Evolutionary conservation across 2,113 vertebrate genomes (phyloP), one percentile per base, ranked within the genome.

Genomic region (Chaenogobius annularis): DNA sequence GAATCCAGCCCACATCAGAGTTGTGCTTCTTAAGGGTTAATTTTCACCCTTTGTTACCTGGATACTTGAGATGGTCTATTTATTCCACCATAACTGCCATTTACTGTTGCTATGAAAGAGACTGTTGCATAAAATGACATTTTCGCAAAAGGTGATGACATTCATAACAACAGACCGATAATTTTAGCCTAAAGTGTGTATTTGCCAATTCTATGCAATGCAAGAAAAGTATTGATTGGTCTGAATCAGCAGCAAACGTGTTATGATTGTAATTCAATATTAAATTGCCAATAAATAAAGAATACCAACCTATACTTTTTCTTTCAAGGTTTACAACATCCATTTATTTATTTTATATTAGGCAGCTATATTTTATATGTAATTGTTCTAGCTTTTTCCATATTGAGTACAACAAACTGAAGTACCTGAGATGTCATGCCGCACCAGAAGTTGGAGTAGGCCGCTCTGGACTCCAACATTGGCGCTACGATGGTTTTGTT

Each of bases 401-500:
- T 26, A 52, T 15, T 50, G 3, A 15, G 1, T 15, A 15, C 3
- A 19, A 19, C 47, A 50, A 19, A 50, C 19, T 13, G 13, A 43
- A 37, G 43, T 87, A 93, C 97, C 96, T 98, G 95, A 19, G 96
- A 95, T 1, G 96, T 98, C 91, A 98, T 97, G 77, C 96, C 97
- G 12, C 97, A 96, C 97, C 97, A 98, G 93, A 96, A 98, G 89
- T 98, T 98, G 8, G 97, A 98, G 77, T 98, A 98, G 0, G 96
- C 93, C 0, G 94, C 93, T 76, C 96, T 95, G 72, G 97, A 98
- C 84, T 98, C 97, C 13, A 98, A 89, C 97, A 98, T 97, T 0
- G 97, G 97, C 0, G 96, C 95, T 70, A 96, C 95, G 12, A 98
- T 71, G 0, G 97, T 98, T 87, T 95, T 95, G 84, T 98, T 98